Base-by-base conservation (phyloP, 2,888 invertebrate genomes). In the Nycteola revayana region DNA sequence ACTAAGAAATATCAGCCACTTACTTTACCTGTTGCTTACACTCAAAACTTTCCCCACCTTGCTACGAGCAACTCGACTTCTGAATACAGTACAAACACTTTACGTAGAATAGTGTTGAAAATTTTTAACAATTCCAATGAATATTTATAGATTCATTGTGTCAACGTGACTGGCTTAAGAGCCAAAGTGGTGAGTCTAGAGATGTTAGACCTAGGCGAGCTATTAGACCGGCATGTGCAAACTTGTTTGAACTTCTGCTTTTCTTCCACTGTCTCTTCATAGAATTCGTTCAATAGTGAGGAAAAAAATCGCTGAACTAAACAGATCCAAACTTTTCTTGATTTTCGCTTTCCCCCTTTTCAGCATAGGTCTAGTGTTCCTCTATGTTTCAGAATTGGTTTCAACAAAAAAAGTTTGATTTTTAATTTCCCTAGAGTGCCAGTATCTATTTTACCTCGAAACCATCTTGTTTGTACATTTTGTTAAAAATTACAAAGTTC, bases 111-210 rank as follows among this genome's bases (percentile, higher is more conserved):
- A 35, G 41, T 43, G 36, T 39, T 42, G 30, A 43, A 59, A 57
- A 42, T 45, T 42, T 44, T 45, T 53, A 54, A 60, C 53, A 37
- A 51, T 55, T 60, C 40, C 46, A 64, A 69, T 74, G 51, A 70
- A 74, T 73, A 82, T 86, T 86, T 85, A 51, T 86, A 88, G 88
- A 88, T 88, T 85, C 86, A 83, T 86, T 88, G 83, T 79, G 77
- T 71, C 88, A 87, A 67, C 88, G 87, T 74, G 86, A 86, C 75
- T 88, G 87, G 88, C 87, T 87, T 66, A 85, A 87, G 76, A 71
- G 84, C 75, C 87, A 83, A 78, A 86, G 82, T 69, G 88, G 88
- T 88, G 82, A 88, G 88, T 88, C 84, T 87, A 87, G 85, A 78
- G 66, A 60, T 44, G 69, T 75, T 87, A 87, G 86, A 66, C 75